Percentiles rank a stretch among this genome's conserved stretches.
Evolutionary conservation across 53 echinoderm and acorn worm genomes (phyloP).

Genomic region (Temnopleurus reevesii): DNA sequence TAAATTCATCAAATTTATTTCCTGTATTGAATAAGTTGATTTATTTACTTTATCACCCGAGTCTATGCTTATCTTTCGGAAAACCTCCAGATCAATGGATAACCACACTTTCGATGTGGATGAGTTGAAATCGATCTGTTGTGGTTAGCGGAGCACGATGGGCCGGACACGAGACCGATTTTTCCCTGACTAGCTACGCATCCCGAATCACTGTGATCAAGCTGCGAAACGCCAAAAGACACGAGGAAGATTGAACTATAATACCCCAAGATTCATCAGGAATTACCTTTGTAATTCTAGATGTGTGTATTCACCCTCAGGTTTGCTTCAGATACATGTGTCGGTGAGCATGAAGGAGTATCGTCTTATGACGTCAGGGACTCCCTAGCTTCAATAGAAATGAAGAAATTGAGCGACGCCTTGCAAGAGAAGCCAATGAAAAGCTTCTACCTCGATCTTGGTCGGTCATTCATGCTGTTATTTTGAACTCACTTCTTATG

Average conservation of each 20-base stretch:
- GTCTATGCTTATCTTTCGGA: no score
- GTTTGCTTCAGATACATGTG: neutral
- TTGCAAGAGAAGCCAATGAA: neutral
- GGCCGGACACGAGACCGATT: neutral
- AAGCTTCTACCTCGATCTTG: neutral
- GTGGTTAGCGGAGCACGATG: neutral
- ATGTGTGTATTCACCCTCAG: neutral
- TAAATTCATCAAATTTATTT: no score
- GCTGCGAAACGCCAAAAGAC: neutral
- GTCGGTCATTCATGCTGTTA: neutral
- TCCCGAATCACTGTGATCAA: neutral
- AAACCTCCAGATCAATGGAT: neutral
- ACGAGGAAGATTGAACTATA: neutral
- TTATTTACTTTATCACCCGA: neutral
- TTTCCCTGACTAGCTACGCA: neutral
- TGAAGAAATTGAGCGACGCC: neutral
- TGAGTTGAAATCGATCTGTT: neutral
- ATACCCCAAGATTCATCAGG: neutral
- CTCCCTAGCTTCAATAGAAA: neutral
- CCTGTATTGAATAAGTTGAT: neutral
- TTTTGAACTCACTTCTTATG: neutral
- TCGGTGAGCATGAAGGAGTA: conserved; percentile 9
- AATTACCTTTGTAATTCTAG: conserved; percentile 4
- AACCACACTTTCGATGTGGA: neutral
- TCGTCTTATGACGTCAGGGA: conserved; percentile 30